phyloP scores from a whole-genome alignment of 92 coral and sea anemone species.

The Pocillopora grandis region DNA sequence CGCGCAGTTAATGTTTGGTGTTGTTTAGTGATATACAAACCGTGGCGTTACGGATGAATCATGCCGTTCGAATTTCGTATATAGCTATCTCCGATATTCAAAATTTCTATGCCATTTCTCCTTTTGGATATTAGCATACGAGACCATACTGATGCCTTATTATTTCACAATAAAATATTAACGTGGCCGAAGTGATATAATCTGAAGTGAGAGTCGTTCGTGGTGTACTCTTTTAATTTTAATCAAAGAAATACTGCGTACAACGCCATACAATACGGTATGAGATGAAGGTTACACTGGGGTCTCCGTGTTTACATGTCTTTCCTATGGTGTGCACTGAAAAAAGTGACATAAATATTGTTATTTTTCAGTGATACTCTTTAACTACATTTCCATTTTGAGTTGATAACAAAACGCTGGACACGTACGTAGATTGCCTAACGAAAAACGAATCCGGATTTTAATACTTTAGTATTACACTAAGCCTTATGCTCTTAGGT shows the following conservation, averaged over 20 bases:
- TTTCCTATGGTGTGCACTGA: background rate
- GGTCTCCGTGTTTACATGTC: background rate
- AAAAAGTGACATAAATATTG: background rate
- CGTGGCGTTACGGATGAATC: conserved; percentile 22
- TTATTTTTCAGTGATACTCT: conserved; percentile 8
- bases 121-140: conserved; percentile 9
- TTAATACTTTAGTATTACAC: conserved; percentile 16
- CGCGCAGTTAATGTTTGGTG: conserved; percentile 17
- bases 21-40: conserved; percentile 12
- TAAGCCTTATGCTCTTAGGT: conserved; percentile 25
- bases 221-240: background rate
- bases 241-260: background rate
- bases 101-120: background rate
- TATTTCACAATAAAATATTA: conserved; percentile 11
- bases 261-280: background rate
- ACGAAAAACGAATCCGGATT: conserved; percentile 23
- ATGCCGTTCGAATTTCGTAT: conserved; percentile 1
- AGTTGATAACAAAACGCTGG: conserved; percentile 13
- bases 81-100: background rate
- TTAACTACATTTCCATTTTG: conserved; percentile 18
- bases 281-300: background rate
- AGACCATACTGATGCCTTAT: conserved; percentile 8
- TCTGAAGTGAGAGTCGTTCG: background rate
- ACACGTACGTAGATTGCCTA: conserved; percentile 11
- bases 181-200: background rate